Percentiles rank a stretch among this genome's conserved stretches.
phyloP scores from a whole-genome alignment of 2,113 vertebrate species.

The Pluvianellus socialis region DNA sequence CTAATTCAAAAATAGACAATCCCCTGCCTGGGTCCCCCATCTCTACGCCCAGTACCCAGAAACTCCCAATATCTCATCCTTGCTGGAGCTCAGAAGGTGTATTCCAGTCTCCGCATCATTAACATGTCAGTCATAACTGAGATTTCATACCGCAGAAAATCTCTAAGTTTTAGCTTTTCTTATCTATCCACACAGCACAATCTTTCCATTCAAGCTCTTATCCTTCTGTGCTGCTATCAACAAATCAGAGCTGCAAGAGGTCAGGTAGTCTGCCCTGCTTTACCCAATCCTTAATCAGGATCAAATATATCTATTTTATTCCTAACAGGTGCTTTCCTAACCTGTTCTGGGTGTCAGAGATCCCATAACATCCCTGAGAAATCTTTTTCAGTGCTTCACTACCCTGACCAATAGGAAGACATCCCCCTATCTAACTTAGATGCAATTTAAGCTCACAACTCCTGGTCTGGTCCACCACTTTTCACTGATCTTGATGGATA shows the following conservation, averaged over 20 bases:
- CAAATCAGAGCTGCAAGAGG: background rate
- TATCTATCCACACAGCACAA: background rate
- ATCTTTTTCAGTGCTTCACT: background rate
- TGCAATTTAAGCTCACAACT: background rate
- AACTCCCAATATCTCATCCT: background rate
- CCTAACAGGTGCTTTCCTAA: background rate
- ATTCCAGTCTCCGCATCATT: background rate
- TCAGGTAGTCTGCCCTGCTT: background rate
- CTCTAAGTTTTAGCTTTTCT: background rate
- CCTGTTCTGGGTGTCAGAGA: background rate
- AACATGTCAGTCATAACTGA: background rate
- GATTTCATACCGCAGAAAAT: background rate
- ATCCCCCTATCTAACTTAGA: background rate
- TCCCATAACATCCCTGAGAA: background rate
- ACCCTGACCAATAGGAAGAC: background rate
- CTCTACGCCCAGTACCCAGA: background rate
- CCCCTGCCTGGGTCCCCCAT: accelerated
- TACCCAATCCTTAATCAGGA: background rate
- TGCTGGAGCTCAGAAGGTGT: background rate
- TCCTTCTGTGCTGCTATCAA: background rate
- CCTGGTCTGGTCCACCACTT: background rate
- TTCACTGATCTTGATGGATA: background rate
- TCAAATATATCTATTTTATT: slow-evolving; percentile 8
- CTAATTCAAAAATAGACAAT: background rate
- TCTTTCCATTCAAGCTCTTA: background rate